phyloP scores from a whole-genome alignment of 2,888 invertebrate species.

The Drosophila maculinotata region DNA sequence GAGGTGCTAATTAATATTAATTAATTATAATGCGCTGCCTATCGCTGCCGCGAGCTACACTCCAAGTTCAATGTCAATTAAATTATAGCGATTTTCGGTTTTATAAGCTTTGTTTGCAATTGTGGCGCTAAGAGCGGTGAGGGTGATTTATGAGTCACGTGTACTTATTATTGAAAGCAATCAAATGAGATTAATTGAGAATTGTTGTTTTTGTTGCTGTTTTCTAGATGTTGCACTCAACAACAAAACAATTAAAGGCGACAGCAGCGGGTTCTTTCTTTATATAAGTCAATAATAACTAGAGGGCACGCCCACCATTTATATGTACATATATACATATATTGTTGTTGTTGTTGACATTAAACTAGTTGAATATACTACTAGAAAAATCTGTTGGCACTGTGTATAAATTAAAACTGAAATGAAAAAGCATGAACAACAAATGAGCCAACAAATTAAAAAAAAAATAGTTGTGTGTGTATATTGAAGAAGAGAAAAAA shows the following conservation, averaged over 20 bases:
- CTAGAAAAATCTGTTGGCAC: conserved; percentile 54
- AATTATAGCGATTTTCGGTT: conserved; percentile 22
- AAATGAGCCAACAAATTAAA: conserved; percentile 62
- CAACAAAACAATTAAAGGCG: conserved; percentile 70
- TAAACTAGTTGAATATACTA: conserved; percentile 43
- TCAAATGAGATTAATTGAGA: conserved; percentile 50
- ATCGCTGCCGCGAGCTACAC: conserved; percentile 23
- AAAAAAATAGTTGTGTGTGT: conserved; percentile 6
- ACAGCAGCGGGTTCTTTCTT: conserved; percentile 27
- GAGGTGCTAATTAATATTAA: conserved; percentile 55
- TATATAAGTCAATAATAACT: conserved; percentile 41
- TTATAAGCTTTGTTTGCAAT: background rate
- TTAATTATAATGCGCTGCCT: conserved; percentile 29
- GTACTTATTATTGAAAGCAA: conserved; percentile 37
- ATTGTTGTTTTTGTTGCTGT: conserved; percentile 11
- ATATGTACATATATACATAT: conserved; percentile 30
- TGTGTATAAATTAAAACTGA: conserved; percentile 62
- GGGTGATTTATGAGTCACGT: background rate
- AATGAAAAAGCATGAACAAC: conserved; percentile 38
- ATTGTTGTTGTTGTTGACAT: conserved; percentile 33
- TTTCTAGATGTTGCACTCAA: conserved; percentile 20
- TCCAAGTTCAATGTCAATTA: conserved; percentile 55
- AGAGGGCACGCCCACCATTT: conserved; percentile 62
- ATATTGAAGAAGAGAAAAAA: conserved; percentile 4
- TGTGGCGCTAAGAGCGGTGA: background rate